Evolutionary conservation across 2,797 vertebrate species (phyloP), one percentile per base, ranked within the genome.

Genomic region (Gephyroberyx darwinii): DNA sequence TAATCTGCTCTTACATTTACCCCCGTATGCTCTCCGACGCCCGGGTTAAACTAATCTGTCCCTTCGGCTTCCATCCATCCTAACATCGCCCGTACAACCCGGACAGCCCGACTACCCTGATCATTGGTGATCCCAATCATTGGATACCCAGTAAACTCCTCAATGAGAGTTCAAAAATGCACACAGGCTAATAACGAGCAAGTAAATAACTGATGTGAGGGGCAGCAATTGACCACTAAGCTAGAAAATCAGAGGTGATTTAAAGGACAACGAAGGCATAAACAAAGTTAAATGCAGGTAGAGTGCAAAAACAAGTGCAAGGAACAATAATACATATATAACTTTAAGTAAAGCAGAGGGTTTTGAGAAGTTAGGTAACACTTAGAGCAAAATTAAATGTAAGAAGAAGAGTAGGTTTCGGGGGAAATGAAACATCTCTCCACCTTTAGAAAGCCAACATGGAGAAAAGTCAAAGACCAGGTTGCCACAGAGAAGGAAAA

Each of bases 41-140:
- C 30, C 20, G 22, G 51, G 64, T 45, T 43, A 53, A 37, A 48
- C 63, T 54, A 50, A 69, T 69, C 54, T 58, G 43, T 30, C 45
- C 54, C 43, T 35, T 45, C n/a, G 16, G 26, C 39, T 56, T 47
- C 65, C 39, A 20, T 13, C 39, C 39, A 14, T 48, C 61, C 31
- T 19, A 5, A 31, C 61, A 51, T 9, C 17, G 5, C 31, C 31
- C n/a, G n/a, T n/a, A 35, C 12, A 12, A 20, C 12, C 35, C 20
- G 17, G 19, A 20, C 37, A 20, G 14, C 55, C 31, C 20, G 20
- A 2, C 43, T 43, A 69, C 30, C 20, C 19, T 35, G 14, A 45
- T 58, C 19, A 69, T 50, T 69, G 65, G 26, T n/a, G 39, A 63
- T 13, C 5, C 17, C 17, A 20, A 12, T 48, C 4, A 45, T 20